A percentile compares a stretch with the other conserved stretches of the same genome.
These are phyloP conservation scores for Formica exsecta DNA, from an alignment of 1,140 invertebrate species.

Conservation along the genomic window DNA sequence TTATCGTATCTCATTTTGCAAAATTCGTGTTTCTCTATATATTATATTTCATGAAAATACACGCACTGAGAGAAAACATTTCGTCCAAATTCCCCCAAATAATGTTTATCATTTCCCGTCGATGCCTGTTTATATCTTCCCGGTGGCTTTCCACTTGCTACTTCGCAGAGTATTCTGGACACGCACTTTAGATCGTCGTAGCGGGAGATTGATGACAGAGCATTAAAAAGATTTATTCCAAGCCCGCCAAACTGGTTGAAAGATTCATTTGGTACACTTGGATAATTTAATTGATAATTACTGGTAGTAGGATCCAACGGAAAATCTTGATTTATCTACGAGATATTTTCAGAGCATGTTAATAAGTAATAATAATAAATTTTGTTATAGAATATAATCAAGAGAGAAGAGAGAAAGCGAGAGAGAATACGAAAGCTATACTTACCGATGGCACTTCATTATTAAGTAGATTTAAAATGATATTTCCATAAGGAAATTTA, in stretches of 20 bases:
- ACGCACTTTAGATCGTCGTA: conserved; percentile 93
- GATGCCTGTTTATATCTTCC: conserved; percentile 71
- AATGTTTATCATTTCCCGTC: conserved; percentile 56
- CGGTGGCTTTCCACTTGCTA: conserved; percentile 89
- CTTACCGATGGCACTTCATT: conserved; percentile 48
- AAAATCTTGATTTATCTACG: conserved; percentile 1
- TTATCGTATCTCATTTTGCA: not conserved
- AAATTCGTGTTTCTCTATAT: not conserved
- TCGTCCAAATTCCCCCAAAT: conserved; percentile 83
- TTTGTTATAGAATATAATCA: no score
- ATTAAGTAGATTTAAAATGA: conserved; percentile 52
- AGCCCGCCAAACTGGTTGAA: conserved; percentile 48
- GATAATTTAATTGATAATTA: conserved; percentile 61
- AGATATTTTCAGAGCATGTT: not conserved
- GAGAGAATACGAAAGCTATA: not conserved
- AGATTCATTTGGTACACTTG: not conserved
- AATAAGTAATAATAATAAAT: not conserved
- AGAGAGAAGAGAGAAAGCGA: no score
- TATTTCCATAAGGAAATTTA: conserved; percentile 29
- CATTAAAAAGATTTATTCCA: conserved; percentile 85
- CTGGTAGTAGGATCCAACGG: conserved; percentile 5
- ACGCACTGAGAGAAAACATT: conserved; percentile 89
- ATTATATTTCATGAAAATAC: not conserved
- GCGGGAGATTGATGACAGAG: conserved; percentile 90
- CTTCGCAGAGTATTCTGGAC: conserved; percentile 91